Percentiles rank a stretch among this genome's conserved stretches.
These are phyloP conservation scores for Dolichomitus sp. DNA, from an alignment of 2,888 invertebrate species.

Conservation along the genomic window DNA sequence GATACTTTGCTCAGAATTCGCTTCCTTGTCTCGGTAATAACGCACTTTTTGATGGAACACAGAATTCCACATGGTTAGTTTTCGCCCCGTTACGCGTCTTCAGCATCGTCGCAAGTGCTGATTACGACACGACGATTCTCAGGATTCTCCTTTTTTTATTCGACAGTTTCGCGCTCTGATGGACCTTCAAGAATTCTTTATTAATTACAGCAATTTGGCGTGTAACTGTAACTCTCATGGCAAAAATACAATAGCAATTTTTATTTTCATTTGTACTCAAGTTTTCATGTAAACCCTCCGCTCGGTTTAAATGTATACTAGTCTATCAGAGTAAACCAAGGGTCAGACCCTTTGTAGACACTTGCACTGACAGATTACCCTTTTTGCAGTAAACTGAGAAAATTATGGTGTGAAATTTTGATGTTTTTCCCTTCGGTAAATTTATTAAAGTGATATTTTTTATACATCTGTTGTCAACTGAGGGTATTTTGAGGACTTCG, in stretches of 20 bases:
- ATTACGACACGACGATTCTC: slow-evolving; percentile 30
- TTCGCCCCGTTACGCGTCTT: slow-evolving; percentile 20
- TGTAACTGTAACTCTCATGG: slow-evolving; percentile 19
- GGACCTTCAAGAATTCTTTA: slow-evolving; percentile 24
- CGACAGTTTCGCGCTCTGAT: not conserved
- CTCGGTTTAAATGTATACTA: too few species aligned
- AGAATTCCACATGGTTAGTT: not conserved
- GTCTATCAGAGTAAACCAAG: too few species aligned
- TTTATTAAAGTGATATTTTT: too few species aligned
- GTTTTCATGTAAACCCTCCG: too few species aligned
- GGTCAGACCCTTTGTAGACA: too few species aligned
- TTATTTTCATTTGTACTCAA: not conserved
- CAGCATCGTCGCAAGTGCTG: slow-evolving; percentile 9
- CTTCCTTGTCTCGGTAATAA: slow-evolving; percentile 7
- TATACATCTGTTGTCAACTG: too few species aligned
- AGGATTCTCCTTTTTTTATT: slow-evolving; percentile 10
- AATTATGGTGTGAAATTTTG: too few species aligned
- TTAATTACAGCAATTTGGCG: not conserved
- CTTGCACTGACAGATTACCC: too few species aligned
- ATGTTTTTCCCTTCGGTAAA: too few species aligned
- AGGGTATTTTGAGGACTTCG: too few species aligned
- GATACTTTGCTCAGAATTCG: slow-evolving; percentile 33
- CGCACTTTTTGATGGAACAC: slow-evolving; percentile 31
- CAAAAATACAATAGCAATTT: not conserved
- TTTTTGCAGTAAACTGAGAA: too few species aligned